phyloP scores from a whole-genome alignment of 2,888 invertebrate genomes.

The Hemithea aestivaria region DNA sequence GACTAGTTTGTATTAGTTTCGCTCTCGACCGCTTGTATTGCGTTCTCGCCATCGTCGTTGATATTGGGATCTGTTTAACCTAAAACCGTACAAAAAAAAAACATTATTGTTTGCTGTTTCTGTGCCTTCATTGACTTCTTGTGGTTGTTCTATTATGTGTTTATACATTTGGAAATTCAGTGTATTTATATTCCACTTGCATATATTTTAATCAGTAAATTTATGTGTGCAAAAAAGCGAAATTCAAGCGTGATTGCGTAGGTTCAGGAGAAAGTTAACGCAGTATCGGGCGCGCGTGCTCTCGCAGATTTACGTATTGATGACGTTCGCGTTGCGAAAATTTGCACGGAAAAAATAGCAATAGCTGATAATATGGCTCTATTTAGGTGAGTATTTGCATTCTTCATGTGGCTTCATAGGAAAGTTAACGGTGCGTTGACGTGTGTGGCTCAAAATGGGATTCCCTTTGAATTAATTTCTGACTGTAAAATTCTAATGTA shows the following conservation, averaged over 20 bases:
- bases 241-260: constrained; percentile 56
- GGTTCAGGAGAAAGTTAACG: constrained; percentile 56
- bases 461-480: constrained; percentile 11
- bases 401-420: constrained; percentile 20
- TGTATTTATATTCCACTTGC: constrained; percentile 17
- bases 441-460: constrained; percentile 4
- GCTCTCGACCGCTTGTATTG: constrained; percentile 55
- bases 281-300: constrained; percentile 45
- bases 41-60: constrained; percentile 22
- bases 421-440: constrained; percentile 15
- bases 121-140: constrained; percentile 4
- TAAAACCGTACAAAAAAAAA: constrained; percentile 20
- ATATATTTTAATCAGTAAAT: constrained; percentile 18
- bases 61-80: constrained; percentile 24
- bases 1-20: constrained; percentile 64
- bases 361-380: constrained; percentile 32
- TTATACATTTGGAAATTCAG: constrained; percentile 10
- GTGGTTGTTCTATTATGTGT: constrained; percentile 6
- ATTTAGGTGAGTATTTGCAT: constrained; percentile 35
- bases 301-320: constrained; percentile 46
- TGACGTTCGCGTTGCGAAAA: constrained; percentile 56
- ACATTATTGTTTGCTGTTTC: constrained; percentile 7
- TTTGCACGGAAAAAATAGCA: constrained; percentile 36
- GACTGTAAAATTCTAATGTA: neutral
- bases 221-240: constrained; percentile 54